These are phyloP conservation scores for Varanus salvator DNA, from an alignment of 2,113 vertebrate genomes.

Conservation along the genomic window DNA sequence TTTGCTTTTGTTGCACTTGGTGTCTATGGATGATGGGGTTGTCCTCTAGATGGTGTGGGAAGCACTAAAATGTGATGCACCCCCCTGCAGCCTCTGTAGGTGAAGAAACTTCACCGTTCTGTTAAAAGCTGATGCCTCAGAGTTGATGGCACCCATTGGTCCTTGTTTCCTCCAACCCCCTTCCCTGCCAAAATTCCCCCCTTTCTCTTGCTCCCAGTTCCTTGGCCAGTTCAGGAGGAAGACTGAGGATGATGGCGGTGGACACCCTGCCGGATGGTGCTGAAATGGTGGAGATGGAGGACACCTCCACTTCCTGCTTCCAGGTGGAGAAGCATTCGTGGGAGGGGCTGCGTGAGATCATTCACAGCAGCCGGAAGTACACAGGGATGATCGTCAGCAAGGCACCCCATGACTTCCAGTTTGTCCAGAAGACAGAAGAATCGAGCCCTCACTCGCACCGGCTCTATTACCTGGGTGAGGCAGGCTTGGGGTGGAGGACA, in stretches of 20 bases:
- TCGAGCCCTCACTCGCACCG: conserved; percentile 90
- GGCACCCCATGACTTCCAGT: conserved; percentile 95
- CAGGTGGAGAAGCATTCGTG: conserved; percentile 92
- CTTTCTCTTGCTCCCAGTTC: conserved; percentile 62
- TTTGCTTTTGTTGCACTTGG: background rate
- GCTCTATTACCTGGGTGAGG: conserved; percentile 93
- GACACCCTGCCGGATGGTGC: conserved; percentile 81
- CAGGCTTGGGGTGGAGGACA: fast-evolving
- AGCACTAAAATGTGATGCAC: background rate
- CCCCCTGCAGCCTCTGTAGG: too few species aligned
- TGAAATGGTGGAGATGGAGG: conserved; percentile 85
- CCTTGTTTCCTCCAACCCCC: too few species aligned
- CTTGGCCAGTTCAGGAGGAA: conserved; percentile 74
- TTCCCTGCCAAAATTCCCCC: too few species aligned
- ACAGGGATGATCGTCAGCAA: conserved; percentile 91
- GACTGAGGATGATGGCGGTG: conserved; percentile 85
- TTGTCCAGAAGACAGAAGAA: conserved; percentile 89
- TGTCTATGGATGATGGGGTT: background rate
- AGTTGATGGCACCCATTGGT: background rate
- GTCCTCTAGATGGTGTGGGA: background rate
- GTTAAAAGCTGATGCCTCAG: background rate
- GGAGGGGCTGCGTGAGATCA: conserved; percentile 90
- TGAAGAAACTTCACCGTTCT: background rate
- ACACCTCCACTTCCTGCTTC: conserved; percentile 81
- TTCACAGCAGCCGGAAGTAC: conserved; percentile 94